phyloP scores from a whole-genome alignment of 2,797 vertebrate species.

The Lagocephalus sceleratus region DNA sequence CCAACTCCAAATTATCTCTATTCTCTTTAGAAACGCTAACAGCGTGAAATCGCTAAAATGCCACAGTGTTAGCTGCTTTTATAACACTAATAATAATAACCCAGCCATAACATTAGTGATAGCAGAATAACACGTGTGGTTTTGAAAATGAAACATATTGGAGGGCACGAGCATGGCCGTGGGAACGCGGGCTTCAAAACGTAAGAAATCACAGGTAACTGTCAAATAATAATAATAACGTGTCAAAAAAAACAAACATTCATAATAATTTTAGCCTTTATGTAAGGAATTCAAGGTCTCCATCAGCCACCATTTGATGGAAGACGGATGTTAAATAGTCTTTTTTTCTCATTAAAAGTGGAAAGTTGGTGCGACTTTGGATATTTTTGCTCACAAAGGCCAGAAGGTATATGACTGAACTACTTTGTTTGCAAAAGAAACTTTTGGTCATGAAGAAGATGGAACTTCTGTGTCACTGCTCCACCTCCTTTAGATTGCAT shows the following conservation, averaged over 20 bases:
- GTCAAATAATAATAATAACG: constrained; percentile 15
- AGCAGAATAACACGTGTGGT: background rate
- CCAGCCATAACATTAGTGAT: background rate
- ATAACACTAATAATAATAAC: background rate
- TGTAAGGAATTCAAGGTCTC: background rate
- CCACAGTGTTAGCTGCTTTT: background rate
- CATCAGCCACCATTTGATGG: too few species aligned
- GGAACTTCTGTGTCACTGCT: too few species aligned
- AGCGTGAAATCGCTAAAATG: constrained; percentile 11
- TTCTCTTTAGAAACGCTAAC: constrained; percentile 5
- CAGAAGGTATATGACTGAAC: background rate
- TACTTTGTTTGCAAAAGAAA: background rate
- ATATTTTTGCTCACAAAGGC: background rate
- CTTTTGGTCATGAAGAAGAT: too few species aligned
- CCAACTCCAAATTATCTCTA: constrained; percentile 16
- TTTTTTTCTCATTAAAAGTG: background rate
- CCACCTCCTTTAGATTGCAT: too few species aligned
- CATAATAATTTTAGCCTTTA: background rate
- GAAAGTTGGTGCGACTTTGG: background rate
- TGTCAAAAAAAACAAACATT: too few species aligned
- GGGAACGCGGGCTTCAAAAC: too few species aligned
- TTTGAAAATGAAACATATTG: constrained; percentile 9
- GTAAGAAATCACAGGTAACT: too few species aligned
- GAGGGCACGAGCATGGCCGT: too few species aligned
- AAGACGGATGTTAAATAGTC: background rate